phyloP scores from a whole-genome alignment of 2,113 vertebrate species.

The Mystacornis crossleyi region DNA sequence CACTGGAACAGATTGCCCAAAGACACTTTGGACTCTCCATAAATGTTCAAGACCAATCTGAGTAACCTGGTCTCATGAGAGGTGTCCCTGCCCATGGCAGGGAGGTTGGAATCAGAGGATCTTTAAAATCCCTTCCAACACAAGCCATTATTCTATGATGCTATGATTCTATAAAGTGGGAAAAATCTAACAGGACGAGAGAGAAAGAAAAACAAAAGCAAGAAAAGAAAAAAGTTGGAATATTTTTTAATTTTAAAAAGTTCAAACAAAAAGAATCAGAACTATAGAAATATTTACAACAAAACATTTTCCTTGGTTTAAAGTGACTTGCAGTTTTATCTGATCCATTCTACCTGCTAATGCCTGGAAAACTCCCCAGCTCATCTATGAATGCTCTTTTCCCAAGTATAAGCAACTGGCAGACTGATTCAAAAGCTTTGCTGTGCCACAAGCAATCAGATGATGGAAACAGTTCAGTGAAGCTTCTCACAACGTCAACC shows the following conservation, averaged over 20 bases:
- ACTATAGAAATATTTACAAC: neutral
- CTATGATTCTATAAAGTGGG: neutral
- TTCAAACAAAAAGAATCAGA: neutral
- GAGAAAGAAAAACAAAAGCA: neutral
- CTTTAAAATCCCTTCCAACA: neutral
- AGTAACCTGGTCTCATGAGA: neutral
- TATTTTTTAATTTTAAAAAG: neutral
- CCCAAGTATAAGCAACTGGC: neutral
- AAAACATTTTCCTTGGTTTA: neutral
- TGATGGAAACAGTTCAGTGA: neutral
- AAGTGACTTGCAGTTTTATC: neutral
- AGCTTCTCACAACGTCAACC: neutral
- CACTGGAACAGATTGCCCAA: neutral
- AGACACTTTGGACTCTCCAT: rapidly evolving
- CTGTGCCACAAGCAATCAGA: neutral
- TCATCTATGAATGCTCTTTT: neutral
- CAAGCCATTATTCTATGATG: neutral
- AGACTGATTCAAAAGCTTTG: neutral
- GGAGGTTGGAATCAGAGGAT: neutral
- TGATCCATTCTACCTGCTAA: neutral
- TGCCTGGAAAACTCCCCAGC: neutral
- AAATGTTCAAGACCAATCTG: neutral
- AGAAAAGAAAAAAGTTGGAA: neutral
- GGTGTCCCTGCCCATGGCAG: neutral
- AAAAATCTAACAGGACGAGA: neutral